These are phyloP conservation scores for Epinephelus malabaricus DNA, from an alignment of 2,797 vertebrate species.

Conservation along the genomic window DNA sequence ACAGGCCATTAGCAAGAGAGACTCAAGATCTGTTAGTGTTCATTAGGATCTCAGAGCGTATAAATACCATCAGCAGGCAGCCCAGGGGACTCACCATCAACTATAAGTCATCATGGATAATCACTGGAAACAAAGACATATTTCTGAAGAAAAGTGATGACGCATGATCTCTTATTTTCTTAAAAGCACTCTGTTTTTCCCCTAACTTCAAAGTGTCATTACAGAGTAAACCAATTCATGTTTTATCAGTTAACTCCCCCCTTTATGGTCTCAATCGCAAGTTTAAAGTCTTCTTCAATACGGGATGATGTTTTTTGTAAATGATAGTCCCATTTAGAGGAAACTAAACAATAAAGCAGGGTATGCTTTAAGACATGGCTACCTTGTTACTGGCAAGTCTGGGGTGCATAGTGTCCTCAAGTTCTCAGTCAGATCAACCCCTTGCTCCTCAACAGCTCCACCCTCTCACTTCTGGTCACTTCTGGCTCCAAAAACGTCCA, in stretches of 20 bases:
- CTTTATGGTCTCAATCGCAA: too few species aligned
- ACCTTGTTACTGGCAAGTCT: too few species aligned
- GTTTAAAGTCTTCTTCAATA: too few species aligned
- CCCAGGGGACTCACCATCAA: constrained; percentile 44
- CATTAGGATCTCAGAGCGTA: constrained; percentile 57
- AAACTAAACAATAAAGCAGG: too few species aligned
- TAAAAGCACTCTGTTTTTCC: not conserved
- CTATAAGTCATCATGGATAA: constrained; percentile 31
- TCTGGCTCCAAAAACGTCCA: too few species aligned
- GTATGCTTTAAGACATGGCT: too few species aligned
- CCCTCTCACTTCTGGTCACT: too few species aligned
- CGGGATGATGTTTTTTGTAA: too few species aligned
- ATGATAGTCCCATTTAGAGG: too few species aligned
- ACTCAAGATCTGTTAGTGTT: constrained; percentile 57
- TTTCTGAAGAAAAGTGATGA: not conserved
- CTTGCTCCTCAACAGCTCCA: too few species aligned
- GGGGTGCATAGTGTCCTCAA: too few species aligned
- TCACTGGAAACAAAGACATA: constrained; percentile 1
- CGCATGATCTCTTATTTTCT: not conserved
- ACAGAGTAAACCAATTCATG: not conserved
- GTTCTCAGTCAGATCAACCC: too few species aligned
- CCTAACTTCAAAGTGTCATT: not conserved
- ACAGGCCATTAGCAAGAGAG: constrained; percentile 66
- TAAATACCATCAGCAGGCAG: constrained; percentile 59
- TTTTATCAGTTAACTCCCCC: not conserved